These are phyloP conservation scores for Chauna torquata DNA, from an alignment of 2,113 vertebrate species.

Conservation along the genomic window DNA sequence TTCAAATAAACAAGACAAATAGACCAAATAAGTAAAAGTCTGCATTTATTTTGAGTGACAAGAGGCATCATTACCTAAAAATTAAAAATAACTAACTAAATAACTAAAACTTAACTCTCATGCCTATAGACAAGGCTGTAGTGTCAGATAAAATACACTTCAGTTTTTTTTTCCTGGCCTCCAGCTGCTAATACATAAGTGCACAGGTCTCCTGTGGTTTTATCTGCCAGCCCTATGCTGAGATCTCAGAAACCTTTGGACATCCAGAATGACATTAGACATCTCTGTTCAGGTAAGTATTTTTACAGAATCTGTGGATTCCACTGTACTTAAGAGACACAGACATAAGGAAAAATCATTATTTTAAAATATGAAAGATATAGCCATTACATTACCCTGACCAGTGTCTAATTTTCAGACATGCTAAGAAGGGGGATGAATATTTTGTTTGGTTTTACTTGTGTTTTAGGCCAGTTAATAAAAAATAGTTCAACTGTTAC, in stretches of 20 bases:
- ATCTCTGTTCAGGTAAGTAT: neutral
- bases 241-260: neutral
- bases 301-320: neutral
- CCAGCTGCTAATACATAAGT: neutral
- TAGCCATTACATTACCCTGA: neutral
- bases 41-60: neutral
- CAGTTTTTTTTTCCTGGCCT: neutral
- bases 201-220: neutral
- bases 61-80: neutral
- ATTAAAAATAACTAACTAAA: neutral
- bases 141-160: neutral
- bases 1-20: neutral
- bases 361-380: neutral
- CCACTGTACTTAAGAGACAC: neutral
- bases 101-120: neutral
- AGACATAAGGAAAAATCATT: neutral
- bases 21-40: neutral
- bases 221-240: neutral
- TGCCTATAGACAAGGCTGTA: neutral
- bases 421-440: neutral
- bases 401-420: neutral
- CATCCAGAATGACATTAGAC: neutral
- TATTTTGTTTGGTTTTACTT: neutral
- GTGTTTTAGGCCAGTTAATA: neutral
- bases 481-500: neutral